Evolutionary conservation across 2,113 vertebrate genomes (phyloP), one percentile per base, ranked within the genome.

Genomic region (Gallinago paraguaiae): DNA sequence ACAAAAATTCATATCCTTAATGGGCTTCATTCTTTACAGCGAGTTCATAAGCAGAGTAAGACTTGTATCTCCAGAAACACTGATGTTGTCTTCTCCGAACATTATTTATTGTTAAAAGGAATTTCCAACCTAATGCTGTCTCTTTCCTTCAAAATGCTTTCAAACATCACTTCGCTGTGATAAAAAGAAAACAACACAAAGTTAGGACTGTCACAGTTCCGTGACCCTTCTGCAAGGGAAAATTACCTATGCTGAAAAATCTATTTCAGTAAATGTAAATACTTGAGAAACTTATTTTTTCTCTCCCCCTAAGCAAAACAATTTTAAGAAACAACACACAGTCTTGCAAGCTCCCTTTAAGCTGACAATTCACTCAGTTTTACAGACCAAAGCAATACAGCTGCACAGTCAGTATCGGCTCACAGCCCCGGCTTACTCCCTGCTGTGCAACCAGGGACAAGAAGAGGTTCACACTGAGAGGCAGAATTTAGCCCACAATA

Each of bases 381-480:
- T 9, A 45, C 9, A n/a, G 57, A 46, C 8, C 33, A 46, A 33
- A 39, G 48, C 28, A 45, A 33, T 0, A n/a, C 9, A 74, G 69
- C n/a, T 17, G 35, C 30, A 25, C 19, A 8, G 39, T 7, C 43
- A 17, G 24, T 8, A 9, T 37, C 23, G 24, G 48, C 4, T 17
- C 4, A 1, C 68, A 50, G 61, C n/a, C 57, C 61, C 28, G 48
- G 46, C 19, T 25, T 7, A 9, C 37, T 30, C 28, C 8, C 4
- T 4, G 1, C 28, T 2, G 0, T 10, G 43, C 39, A 22, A 27
- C 7, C 13, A 37, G 17, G 19, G n/a, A 33, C 43, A 33, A 37
- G 31, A 20, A 33, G 25, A 35, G 10, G 2, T 53, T 57, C 5
- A 1, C 46, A 17, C 20, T 12, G 17, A 50, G 39, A 77, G 39